Base-by-base conservation (phyloP, 2,888 invertebrate species). In the Harpalus rubripes region DNA sequence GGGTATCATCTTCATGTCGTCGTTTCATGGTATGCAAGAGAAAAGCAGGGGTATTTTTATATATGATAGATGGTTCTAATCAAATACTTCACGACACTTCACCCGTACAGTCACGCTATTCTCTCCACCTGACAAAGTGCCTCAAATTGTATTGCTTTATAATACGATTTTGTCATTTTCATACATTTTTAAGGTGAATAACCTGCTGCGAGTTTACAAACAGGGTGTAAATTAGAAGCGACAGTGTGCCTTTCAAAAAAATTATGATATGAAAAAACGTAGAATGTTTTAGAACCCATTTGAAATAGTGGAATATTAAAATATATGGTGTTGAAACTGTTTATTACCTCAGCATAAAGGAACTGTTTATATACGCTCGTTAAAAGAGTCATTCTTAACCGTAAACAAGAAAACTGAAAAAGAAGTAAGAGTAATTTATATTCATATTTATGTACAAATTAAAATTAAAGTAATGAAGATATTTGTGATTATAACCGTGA, bases 41-140 rank as follows among this genome's bases (percentile, higher is more conserved):
- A 7, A 16, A 59, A 1, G 10, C 7, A 22, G 7, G 26, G 15
- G 39, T 68, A 26, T 65, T 68, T 68, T 39, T 68, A 68, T 39
- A 32, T 16, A 39, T 68, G 68, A 68, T 68, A 68, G 68, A 68
- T 68, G 41, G 41, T n/a, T 39, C 68, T 68, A 68, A 68, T 68
- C 68, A 41, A 68, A 68, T 68, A 39, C 68, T 68, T 16, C 41
- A 41, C 32, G 68, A 39, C 41, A 68, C 39, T 15, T 65, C 18
- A 59, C 16, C 58, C 7, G 1, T 12, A 10, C 10, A 61, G 63
- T 63, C 63, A 63, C 63, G 63, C 63, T 63, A 63, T 22, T 18
- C 15, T 63, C 22, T 16, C 59, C 16, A 59, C 7, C 18, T 59
- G 6, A 8, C 15, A 22, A 63, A 63, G 26, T 63, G 26, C 12